phyloP scores from a whole-genome alignment of 1,140 invertebrate genomes.

The Pseudomyrmex flavicornis region DNA sequence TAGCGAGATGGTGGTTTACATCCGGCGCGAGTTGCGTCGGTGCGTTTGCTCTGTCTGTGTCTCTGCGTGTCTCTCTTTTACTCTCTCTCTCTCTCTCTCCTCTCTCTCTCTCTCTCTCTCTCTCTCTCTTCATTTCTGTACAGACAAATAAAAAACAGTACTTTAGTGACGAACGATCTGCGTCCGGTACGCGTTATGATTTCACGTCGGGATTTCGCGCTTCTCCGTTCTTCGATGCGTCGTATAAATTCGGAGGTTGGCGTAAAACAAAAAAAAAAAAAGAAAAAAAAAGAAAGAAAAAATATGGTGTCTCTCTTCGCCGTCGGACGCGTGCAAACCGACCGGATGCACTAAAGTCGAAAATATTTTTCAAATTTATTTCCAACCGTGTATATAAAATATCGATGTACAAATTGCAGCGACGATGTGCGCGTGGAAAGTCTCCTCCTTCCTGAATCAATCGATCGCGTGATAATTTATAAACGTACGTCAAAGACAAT shows the following conservation, averaged over 20 bases:
- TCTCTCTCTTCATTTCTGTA: neutral
- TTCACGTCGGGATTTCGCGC: constrained; percentile 20
- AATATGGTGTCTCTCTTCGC: neutral
- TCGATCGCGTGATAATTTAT: constrained; percentile 31
- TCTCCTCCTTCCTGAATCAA: constrained; percentile 7
- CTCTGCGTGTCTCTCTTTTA: neutral
- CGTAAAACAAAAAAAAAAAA: constrained; percentile 6
- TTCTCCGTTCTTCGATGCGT: constrained; percentile 36
- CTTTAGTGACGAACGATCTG: constrained; percentile 58
- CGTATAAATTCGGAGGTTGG: constrained; percentile 36
- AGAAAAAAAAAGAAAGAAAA: constrained; percentile 21
- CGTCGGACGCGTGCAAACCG: neutral
- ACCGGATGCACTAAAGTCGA: constrained; percentile 34
- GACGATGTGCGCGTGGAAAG: neutral
- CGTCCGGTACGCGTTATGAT: constrained; percentile 57
- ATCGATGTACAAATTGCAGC: neutral
- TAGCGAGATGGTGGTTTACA: constrained; percentile 30
- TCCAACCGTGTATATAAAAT: neutral
- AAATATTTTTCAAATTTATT: constrained; percentile 44
- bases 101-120: neutral
- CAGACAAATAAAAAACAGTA: constrained; percentile 56
- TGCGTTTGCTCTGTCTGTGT: neutral
- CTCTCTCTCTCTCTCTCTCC: neutral
- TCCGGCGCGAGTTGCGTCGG: constrained; percentile 38
- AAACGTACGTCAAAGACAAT: neutral